phyloP scores from a whole-genome alignment of 2,888 invertebrate genomes.

The Meiosimyza platycephala region DNA sequence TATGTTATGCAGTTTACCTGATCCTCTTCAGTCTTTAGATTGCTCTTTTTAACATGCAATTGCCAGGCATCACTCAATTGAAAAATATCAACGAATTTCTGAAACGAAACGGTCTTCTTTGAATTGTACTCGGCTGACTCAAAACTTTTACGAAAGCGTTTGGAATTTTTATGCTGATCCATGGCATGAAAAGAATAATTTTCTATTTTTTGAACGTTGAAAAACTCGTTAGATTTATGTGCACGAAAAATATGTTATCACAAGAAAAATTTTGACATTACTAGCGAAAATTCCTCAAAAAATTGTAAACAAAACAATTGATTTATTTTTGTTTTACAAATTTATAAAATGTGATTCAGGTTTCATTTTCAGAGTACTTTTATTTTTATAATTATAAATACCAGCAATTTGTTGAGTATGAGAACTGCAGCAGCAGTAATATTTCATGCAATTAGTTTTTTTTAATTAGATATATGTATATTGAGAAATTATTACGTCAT shows the following conservation, averaged over 20 bases:
- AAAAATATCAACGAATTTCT: conserved; percentile 42
- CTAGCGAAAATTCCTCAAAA: conserved; percentile 8
- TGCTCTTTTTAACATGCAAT: conserved; percentile 39
- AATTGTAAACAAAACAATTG: conserved; percentile 5
- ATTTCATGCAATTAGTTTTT: neutral
- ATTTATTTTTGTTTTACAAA: conserved; percentile 13
- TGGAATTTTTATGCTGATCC: conserved; percentile 24
- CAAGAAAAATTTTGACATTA: conserved; percentile 30
- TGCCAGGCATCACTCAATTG: conserved; percentile 44
- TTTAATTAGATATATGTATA: conserved; percentile 16
- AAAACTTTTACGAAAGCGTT: conserved; percentile 9
- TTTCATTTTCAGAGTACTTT: conserved; percentile 9
- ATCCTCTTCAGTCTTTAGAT: conserved; percentile 43
- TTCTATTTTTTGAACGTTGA: conserved; percentile 13
- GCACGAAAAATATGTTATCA: conserved; percentile 4
- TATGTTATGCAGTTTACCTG: conserved; percentile 38
- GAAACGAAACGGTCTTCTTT: conserved; percentile 40
- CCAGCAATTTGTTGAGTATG: conserved; percentile 12
- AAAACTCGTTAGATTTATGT: neutral
- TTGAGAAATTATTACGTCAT: conserved; percentile 5
- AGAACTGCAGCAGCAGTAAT: conserved; percentile 21
- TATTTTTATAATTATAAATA: conserved; percentile 9
- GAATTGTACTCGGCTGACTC: conserved; percentile 15
- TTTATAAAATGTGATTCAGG: neutral
- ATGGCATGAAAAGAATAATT: neutral